These are phyloP conservation scores for Corythornis vintsioides DNA, from an alignment of 2,113 vertebrate species.

Conservation along the genomic window DNA sequence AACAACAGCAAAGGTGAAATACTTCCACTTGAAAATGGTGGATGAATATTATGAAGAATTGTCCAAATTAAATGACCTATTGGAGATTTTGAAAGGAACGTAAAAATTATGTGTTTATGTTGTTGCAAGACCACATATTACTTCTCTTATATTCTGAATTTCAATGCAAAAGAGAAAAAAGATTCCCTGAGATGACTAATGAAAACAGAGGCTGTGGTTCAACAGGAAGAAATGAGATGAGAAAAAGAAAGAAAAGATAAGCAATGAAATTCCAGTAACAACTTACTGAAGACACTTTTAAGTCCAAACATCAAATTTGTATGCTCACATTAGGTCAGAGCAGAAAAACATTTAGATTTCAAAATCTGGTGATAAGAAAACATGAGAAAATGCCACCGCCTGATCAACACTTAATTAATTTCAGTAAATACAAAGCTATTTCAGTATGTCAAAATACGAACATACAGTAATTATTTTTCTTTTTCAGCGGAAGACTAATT, in stretches of 20 bases:
- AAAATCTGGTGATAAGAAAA: constrained; percentile 54
- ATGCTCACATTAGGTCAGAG: background rate
- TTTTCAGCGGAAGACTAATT: constrained; percentile 55
- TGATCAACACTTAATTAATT: constrained; percentile 76
- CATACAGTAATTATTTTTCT: constrained; percentile 61
- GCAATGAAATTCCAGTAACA: background rate
- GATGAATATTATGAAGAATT: background rate
- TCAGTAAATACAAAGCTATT: constrained; percentile 71
- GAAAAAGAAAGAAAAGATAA: background rate
- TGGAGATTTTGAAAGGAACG: background rate
- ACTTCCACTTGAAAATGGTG: background rate
- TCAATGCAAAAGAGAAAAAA: background rate
- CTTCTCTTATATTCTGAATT: background rate
- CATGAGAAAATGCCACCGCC: constrained; percentile 50
- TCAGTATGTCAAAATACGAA: constrained; percentile 62
- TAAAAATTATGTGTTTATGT: background rate
- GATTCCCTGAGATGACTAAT: background rate
- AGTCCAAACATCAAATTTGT: constrained; percentile 36
- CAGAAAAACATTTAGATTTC: constrained; percentile 46
- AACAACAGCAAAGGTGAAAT: background rate
- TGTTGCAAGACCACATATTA: background rate
- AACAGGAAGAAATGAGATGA: background rate
- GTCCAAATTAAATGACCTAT: background rate
- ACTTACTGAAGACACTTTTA: background rate
- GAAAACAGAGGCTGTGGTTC: background rate